These are phyloP conservation scores for Congeria kusceri DNA, from an alignment of 2,888 invertebrate genomes.

Conservation along the genomic window DNA sequence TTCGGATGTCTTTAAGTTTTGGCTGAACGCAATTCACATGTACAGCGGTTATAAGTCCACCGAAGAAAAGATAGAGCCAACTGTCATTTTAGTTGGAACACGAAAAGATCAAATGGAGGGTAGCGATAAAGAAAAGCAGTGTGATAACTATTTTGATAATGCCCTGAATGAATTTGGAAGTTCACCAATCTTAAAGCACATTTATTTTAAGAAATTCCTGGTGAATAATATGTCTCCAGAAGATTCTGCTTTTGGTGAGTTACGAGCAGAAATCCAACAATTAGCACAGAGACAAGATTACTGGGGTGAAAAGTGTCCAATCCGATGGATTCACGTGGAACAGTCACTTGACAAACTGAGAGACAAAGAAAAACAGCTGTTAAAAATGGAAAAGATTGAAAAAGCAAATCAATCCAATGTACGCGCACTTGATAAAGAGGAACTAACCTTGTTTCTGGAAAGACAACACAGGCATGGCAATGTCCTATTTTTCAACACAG, in stretches of 20 bases:
- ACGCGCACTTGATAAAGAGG: slow-evolving; percentile 4
- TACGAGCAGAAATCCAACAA: slow-evolving; percentile 28
- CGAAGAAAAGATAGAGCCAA: slow-evolving; percentile 25
- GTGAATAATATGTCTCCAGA: slow-evolving; percentile 24
- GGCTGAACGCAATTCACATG: slow-evolving; percentile 55
- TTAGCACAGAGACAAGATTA: slow-evolving; percentile 33
- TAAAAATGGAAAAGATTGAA: slow-evolving; percentile 25
- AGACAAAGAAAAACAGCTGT: slow-evolving; percentile 31
- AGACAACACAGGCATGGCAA: slow-evolving; percentile 57
- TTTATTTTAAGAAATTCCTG: slow-evolving; percentile 34
- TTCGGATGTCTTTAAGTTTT: slow-evolving; percentile 56
- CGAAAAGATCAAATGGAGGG: slow-evolving; percentile 47
- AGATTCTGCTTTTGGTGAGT: slow-evolving; percentile 15
- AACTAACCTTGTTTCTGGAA: slow-evolving; percentile 31
- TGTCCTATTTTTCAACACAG: slow-evolving; percentile 47
- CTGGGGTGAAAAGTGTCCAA: slow-evolving; percentile 47
- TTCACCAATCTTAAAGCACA: slow-evolving; percentile 22
- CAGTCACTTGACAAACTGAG: slow-evolving; percentile 27
- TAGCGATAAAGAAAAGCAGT: slow-evolving; percentile 36
- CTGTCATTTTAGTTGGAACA: slow-evolving; percentile 54
- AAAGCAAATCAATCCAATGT: slow-evolving; percentile 16
- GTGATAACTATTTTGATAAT: slow-evolving; percentile 45
- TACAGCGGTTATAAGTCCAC: slow-evolving; percentile 21
- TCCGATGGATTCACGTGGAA: slow-evolving; percentile 55
- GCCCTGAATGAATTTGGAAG: slow-evolving; percentile 38